Conservation (phyloP, 2,113 vertebrate species). For the Anhinga anhinga region DNA sequence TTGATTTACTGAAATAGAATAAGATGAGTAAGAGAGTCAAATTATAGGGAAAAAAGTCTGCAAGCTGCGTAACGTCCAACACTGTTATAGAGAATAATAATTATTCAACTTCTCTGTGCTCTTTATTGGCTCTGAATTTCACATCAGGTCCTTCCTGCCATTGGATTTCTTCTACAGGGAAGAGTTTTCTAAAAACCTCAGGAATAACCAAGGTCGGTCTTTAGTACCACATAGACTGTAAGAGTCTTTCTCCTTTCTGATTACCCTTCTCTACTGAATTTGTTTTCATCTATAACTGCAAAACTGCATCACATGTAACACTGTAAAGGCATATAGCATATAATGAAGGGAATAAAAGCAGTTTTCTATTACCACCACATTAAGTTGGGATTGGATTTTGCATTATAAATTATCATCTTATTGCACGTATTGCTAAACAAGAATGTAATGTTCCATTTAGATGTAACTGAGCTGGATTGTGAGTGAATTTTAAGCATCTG, state of each 20-base stretch:
- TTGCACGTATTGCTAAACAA: background rate
- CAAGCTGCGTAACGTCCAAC: background rate
- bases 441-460: conserved; percentile 8
- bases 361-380: background rate
- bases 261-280: background rate
- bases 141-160: background rate
- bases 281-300: background rate
- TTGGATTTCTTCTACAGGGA: background rate
- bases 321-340: background rate
- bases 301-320: background rate
- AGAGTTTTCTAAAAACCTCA: background rate
- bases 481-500: background rate
- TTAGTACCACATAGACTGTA: background rate
- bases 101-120: background rate
- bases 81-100: background rate
- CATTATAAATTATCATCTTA: background rate
- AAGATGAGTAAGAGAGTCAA: conserved; percentile 51
- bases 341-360: background rate
- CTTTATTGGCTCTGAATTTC: background rate
- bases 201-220: background rate
- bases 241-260: background rate
- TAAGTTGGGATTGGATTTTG: background rate
- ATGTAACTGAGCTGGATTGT: background rate
- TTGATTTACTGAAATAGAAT: conserved; percentile 44
- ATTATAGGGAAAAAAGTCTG: conserved; percentile 7